These are phyloP conservation scores for Clusia tigrina DNA, from an alignment of 2,888 invertebrate species.

Conservation along the genomic window DNA sequence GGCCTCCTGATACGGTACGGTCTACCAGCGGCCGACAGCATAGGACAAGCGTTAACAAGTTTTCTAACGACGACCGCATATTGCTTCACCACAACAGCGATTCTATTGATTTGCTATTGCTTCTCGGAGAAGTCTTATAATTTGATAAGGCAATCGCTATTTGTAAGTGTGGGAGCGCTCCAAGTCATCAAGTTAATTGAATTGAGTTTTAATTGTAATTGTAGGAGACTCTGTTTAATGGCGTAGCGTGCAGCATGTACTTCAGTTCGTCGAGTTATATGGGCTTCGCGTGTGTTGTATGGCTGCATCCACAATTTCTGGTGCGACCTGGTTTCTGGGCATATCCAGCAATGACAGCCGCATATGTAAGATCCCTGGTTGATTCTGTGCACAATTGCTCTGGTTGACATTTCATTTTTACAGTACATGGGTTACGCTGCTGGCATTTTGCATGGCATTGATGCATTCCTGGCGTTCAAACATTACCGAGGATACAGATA, in stretches of 20 bases:
- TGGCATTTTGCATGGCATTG: constrained; percentile 78
- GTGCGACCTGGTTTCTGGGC: constrained; percentile 78
- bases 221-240: constrained; percentile 83
- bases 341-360: constrained; percentile 88
- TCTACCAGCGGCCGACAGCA: constrained; percentile 73
- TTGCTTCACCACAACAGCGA: constrained; percentile 78
- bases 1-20: constrained; percentile 82
- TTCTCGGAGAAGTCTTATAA: constrained; percentile 79
- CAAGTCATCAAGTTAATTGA: neutral
- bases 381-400: too few relatives aligned
- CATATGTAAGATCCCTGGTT: constrained; percentile 80
- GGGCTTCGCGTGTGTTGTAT: constrained; percentile 79
- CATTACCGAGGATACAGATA: constrained; percentile 72
- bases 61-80: constrained; percentile 83
- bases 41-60: constrained; percentile 82
- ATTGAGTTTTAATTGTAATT: neutral
- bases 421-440: constrained; percentile 82
- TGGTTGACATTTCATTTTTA: constrained; percentile 61
- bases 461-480: constrained; percentile 79
- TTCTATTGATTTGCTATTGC: constrained; percentile 79
- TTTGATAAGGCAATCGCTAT: constrained; percentile 80
- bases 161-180: constrained; percentile 71
- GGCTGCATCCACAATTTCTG: constrained; percentile 79
- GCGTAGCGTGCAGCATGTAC: constrained; percentile 79
- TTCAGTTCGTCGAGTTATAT: constrained; percentile 82